Base-by-base conservation (phyloP, 2,797 vertebrate genomes). In the Sebastes elongatus region DNA sequence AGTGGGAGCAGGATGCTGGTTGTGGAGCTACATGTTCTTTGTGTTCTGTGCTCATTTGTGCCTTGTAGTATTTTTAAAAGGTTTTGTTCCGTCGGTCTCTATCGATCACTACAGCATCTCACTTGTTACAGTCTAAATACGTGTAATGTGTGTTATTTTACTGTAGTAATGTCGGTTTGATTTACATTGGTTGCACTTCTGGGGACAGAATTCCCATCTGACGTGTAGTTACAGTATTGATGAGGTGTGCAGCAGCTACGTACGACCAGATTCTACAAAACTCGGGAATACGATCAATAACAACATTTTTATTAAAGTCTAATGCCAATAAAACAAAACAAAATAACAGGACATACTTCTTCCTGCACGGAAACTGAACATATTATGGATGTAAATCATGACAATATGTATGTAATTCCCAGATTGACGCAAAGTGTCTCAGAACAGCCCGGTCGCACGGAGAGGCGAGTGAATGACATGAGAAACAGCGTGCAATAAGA, bases 1-100 rank as follows among this genome's bases (percentile, higher is more conserved):
- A 62, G 53, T 68, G 74, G 69, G 35, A 30, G 57, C 62, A 73
- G 10, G 27, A 70, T 46, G 71, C 70, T 71, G 65, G 22, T 23
- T 56, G 11, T 71, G 62, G 59, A 70, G 53, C 63, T 28, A 8
- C 42, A n/a, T 71, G 23, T 14, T 49, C 30, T 10, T 55, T 75
- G 22, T 74, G 27, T 7, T 63, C 25, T 77, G 23, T 53, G 13
- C 38, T 81, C 32, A 30, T 65, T 79, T 66, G 46, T 52, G 13
- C n/a, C 22, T 49, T 10, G 25, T 27, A 11, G 64, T 52, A 53
- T 53, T 53, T 67, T 25, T 60, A 62, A 62, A 55, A 10, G 9
- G 14, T 42, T 25, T 57, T 55, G 14, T 38, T 53, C 3, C 7
- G 65, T 71, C 27, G 23, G 23, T 23, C 23, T 23, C 23, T 23